These are phyloP conservation scores for Kradibia gibbosae DNA, from an alignment of 1,140 invertebrate genomes.

Conservation along the genomic window DNA sequence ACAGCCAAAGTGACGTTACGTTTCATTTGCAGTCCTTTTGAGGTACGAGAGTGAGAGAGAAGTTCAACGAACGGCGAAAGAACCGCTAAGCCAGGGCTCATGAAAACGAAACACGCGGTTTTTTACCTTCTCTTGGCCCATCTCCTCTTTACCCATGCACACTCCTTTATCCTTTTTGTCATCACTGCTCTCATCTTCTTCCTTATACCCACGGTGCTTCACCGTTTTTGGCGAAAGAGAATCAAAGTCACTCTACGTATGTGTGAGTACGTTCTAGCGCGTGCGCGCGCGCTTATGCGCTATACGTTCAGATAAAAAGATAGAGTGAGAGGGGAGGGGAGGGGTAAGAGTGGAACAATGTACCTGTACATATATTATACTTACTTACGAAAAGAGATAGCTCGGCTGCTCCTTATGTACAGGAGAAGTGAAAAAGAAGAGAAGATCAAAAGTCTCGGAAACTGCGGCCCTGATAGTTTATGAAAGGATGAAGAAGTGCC, in stretches of 20 bases:
- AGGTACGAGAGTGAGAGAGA: constrained; percentile 3
- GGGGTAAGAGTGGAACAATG: not conserved
- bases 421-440: not conserved
- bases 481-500: constrained; percentile 41
- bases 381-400: not conserved
- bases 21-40: not conserved
- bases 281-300: no score
- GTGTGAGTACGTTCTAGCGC: no score
- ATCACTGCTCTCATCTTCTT: constrained; percentile 4
- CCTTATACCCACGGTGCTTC: constrained; percentile 1
- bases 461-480: constrained; percentile 52
- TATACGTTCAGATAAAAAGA: no score
- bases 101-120: constrained; percentile 19
- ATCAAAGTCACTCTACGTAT: no score
- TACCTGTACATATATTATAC: constrained; percentile 6
- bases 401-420: not conserved
- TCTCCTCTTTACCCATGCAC: not conserved
- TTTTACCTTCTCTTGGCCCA: not conserved
- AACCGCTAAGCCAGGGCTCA: constrained; percentile 29
- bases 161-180: constrained; percentile 18
- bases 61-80: constrained; percentile 31
- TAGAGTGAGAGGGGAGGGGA: not conserved
- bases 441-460: constrained; percentile 13
- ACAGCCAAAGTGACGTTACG: constrained; percentile 46
- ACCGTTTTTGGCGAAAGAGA: constrained; percentile 5